Base-by-base conservation (phyloP, 1,140 invertebrate species). In the Drosophila oshimai region DNA sequence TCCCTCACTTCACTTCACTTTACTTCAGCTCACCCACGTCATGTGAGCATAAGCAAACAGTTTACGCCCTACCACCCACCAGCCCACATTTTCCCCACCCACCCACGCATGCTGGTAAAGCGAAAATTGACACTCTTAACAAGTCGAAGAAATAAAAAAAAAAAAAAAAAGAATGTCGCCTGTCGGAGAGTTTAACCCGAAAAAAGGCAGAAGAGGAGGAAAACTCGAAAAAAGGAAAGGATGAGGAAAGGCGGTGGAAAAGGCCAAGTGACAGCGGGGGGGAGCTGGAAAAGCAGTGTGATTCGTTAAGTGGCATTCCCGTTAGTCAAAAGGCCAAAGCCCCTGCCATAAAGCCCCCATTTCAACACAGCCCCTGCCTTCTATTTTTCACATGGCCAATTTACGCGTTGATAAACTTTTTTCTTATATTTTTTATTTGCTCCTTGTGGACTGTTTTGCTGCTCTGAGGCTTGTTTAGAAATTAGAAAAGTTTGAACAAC, bases 101-200 rank as follows among this genome's bases (percentile, higher is more conserved):
- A 2, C 9, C 26, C 36, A 44, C 50, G 24, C 53, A 41, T 36
- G 26, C 46, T 75, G 55, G 70, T 78, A 78, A 78, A 84, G 60
- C 79, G 70, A 84, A 84, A 84, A 84, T 84, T 84, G 79, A 84
- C 79, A 84, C 79, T 84, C 84, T 84, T 84, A 84, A 84, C 79
- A 84, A 78, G 79, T 78, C 65, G 74, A 68, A 68, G 53, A 67
- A 50, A 47, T 20, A 20, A 55, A 15, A 60, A 49, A 55, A 46
- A n/a, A n/a, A n/a, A n/a, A n/a, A n/a, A 41, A 62, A 71, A 74
- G 70, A 74, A 64, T 28, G 69, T 65, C 26, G 62, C 53, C 45
- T 77, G 78, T 83, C 64, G 70, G 70, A 74, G 75, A 73, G 75
- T 60, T 79, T 83, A 83, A 77, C 78, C 78, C 78, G 58, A 83